Conservation (phyloP, 2,113 vertebrate species). For the Myanophis thanlyinensis region DNA sequence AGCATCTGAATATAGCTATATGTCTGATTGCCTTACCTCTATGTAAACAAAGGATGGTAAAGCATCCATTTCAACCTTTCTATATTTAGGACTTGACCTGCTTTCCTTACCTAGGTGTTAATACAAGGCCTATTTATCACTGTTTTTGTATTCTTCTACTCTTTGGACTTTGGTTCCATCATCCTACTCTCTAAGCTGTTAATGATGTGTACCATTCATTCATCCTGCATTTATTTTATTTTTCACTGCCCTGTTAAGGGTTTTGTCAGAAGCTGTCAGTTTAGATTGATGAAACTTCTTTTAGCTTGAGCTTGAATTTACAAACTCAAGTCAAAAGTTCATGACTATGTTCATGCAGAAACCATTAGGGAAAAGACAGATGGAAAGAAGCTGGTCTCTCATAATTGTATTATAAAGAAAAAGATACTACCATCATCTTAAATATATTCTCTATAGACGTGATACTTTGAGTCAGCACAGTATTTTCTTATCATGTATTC, state of each 20-base stretch:
- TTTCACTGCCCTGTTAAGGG: no score
- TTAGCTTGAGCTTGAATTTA: no score
- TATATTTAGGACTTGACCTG: background rate
- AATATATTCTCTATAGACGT: background rate
- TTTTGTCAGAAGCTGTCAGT: no score
- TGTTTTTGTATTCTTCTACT: background rate
- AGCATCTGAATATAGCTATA: background rate
- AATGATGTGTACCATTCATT: background rate
- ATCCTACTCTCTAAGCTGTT: background rate
- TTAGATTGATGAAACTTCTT: no score
- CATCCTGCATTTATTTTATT: background rate
- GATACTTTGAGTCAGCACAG: background rate
- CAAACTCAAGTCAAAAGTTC: no score
- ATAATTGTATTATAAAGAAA: background rate
- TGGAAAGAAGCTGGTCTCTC: no score
- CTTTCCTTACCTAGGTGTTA: background rate
- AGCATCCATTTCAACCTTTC: background rate
- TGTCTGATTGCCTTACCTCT: background rate
- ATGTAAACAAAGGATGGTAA: background rate
- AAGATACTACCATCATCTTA: background rate
- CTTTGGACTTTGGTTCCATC: background rate
- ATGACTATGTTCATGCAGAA: no score
- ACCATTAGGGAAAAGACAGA: no score
- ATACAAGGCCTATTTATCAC: background rate
- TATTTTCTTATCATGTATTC: background rate